Conservation (phyloP, 2,888 invertebrate genomes). For the Octonoba sinensis region DNA sequence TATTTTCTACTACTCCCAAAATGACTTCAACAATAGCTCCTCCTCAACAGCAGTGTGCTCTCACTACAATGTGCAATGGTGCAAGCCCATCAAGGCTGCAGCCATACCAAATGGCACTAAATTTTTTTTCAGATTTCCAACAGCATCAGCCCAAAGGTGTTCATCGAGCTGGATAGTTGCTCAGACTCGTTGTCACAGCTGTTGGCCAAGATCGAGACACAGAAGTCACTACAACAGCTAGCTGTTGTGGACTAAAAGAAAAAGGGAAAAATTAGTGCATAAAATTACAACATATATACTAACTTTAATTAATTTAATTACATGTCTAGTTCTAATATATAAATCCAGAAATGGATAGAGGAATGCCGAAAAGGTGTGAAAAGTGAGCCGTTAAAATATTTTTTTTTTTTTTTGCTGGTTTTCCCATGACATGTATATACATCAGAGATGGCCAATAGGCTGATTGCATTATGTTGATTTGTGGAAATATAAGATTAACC, state of each 20-base stretch:
- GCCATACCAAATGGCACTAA: constrained; percentile 61
- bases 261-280: not conserved
- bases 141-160: constrained; percentile 13
- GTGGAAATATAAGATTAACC: no score
- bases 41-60: constrained; percentile 60
- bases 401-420: no score
- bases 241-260: constrained; percentile 46
- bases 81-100: constrained; percentile 56
- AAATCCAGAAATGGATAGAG: no score
- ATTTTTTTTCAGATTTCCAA: constrained; percentile 40
- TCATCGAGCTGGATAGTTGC: constrained; percentile 64
- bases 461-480: no score
- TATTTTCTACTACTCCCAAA: constrained; percentile 60
- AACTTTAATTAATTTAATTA: no score
- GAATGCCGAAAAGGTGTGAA: no score
- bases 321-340: no score
- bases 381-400: no score
- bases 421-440: no score
- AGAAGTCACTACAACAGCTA: constrained; percentile 57
- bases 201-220: constrained; percentile 54
- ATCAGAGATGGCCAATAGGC: no score
- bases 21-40: constrained; percentile 48
- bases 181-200: constrained; percentile 52
- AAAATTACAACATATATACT: no score
- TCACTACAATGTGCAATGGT: constrained; percentile 60